Conservation (phyloP, 1,140 invertebrate genomes). For the Condylostylus longicornis region DNA sequence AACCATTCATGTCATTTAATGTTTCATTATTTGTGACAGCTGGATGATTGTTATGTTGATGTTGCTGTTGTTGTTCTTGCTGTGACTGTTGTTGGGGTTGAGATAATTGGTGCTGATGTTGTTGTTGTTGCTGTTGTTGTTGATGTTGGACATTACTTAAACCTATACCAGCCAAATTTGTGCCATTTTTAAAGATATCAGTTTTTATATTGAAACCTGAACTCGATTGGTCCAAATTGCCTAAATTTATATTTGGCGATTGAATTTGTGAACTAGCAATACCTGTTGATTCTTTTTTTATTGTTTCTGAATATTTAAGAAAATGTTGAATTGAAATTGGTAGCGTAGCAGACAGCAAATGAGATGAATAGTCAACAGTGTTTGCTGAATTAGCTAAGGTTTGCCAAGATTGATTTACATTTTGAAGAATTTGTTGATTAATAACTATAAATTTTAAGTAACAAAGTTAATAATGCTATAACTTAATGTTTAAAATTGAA, state of each 20-base stretch:
- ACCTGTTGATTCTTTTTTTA: constrained; percentile 29
- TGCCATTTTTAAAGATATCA: constrained; percentile 30
- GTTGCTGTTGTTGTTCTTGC: constrained; percentile 16
- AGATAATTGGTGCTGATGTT: constrained; percentile 18
- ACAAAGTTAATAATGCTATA: no score
- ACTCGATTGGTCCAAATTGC: constrained; percentile 11
- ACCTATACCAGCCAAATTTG: constrained; percentile 27
- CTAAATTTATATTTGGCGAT: constrained; percentile 16
- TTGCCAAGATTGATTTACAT: constrained; percentile 33
- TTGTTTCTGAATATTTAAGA: constrained; percentile 33
- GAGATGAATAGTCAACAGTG: constrained; percentile 32
- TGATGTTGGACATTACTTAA: constrained; percentile 24
- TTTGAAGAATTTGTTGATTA: constrained; percentile 32
- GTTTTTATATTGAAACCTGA: constrained; percentile 14
- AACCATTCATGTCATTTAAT: constrained; percentile 3
- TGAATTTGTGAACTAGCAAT: constrained; percentile 14
- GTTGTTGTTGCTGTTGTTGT: constrained; percentile 14
- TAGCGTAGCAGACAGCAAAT: constrained; percentile 33
- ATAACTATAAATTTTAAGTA: constrained; percentile 17
- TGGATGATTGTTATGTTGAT: constrained; percentile 17
- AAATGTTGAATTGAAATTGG: constrained; percentile 33
- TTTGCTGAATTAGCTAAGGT: constrained; percentile 31
- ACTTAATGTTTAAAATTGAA: no score
- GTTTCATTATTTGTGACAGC: constrained; percentile 5
- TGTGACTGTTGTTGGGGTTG: constrained; percentile 8